Conservation (phyloP, 2,888 invertebrate genomes). For the Andricus curvator region DNA sequence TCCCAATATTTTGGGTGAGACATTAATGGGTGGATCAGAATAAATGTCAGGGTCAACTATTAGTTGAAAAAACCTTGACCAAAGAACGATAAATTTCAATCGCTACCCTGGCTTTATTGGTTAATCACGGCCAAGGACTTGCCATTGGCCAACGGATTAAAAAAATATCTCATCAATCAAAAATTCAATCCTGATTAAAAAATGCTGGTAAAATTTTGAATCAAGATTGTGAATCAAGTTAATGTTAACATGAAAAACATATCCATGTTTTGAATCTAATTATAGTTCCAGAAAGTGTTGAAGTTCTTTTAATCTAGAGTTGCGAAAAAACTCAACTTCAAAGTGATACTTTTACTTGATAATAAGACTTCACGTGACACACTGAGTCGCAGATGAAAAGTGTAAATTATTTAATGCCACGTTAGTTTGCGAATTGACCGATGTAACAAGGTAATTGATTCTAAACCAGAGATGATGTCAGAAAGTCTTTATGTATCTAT, state of each 20-base stretch:
- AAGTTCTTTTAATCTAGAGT: not conserved
- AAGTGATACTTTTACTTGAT: not conserved
- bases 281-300: not conserved
- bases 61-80: not conserved
- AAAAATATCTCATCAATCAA: not conserved
- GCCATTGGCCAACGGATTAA: not conserved
- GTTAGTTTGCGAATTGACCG: slow-evolving; percentile 11
- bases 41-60: not conserved
- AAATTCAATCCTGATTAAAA: not conserved
- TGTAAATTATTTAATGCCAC: slow-evolving; percentile 32
- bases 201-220: not conserved
- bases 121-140: not conserved
- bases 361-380: not conserved
- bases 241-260: not conserved
- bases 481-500: slow-evolving; percentile 8
- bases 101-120: not conserved
- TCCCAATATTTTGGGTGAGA: not conserved
- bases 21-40: not conserved
- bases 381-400: not conserved
- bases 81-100: not conserved
- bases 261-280: not conserved
- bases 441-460: slow-evolving; percentile 33
- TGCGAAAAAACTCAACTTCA: not conserved
- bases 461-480: slow-evolving; percentile 6
- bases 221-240: not conserved